Evolutionary conservation across 2,113 vertebrate species (phyloP).

Genomic region (Cisticola juncidis): DNA sequence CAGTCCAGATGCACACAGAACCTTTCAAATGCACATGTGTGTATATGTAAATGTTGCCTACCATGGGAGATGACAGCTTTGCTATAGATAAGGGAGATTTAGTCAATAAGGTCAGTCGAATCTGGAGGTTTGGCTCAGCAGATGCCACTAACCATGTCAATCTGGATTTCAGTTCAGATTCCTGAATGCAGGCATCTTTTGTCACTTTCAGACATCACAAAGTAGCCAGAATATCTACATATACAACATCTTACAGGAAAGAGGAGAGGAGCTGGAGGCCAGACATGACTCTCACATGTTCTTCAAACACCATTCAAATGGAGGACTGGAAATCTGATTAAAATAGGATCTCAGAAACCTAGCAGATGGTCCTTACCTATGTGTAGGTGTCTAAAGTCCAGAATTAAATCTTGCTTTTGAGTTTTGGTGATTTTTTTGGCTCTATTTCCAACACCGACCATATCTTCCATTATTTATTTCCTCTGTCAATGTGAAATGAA

Average conservation of each 20-base stretch:
- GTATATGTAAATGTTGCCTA: neutral
- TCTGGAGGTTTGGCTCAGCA: neutral
- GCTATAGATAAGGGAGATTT: neutral
- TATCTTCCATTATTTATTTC: neutral
- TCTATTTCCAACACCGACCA: neutral
- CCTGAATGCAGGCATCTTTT: neutral
- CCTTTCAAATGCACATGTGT: neutral
- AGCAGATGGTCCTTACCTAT: neutral
- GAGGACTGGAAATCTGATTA: neutral
- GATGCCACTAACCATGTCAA: neutral
- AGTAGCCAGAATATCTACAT: neutral
- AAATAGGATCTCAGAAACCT: neutral
- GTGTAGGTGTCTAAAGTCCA: neutral
- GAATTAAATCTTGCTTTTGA: neutral
- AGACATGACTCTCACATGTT: neutral
- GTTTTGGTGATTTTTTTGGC: rapidly evolving
- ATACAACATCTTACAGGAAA: neutral
- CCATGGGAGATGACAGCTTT: neutral
- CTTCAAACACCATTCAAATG: neutral
- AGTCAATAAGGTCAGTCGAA: neutral
- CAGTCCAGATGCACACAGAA: neutral
- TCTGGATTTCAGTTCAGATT: neutral
- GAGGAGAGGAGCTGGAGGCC: neutral
- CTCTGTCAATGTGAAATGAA: neutral
- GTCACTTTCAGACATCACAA: neutral